Base-by-base conservation (phyloP, 1,140 invertebrate species). In the Sogatella furcifera region DNA sequence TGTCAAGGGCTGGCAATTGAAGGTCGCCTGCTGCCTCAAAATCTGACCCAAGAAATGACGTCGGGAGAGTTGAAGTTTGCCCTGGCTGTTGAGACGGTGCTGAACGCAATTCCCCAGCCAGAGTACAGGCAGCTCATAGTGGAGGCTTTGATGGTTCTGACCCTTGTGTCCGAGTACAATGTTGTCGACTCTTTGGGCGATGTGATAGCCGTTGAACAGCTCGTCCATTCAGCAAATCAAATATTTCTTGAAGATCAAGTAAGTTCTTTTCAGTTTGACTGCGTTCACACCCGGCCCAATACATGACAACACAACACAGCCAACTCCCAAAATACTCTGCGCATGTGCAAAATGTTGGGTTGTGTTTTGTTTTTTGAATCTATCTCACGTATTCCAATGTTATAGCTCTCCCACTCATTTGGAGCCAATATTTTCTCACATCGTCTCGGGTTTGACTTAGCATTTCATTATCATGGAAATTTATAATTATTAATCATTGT, bases 31-130 rank as follows among this genome's bases (percentile, higher is more conserved):
- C 69, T 97, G 22, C 87, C 86, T 55, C 90, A 93, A 69, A 90
- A 86, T 75, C 78, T 97, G 21, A 97, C 94, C 0, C 90, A 93
- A 77, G 94, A 98, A 83, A 99, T 99, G 97, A 99, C 97, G 5
- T 84, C 95, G 0, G 93, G 94, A 34, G 97, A 99, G 74, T 77
- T 99, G 60, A 99, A 99, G 77, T 99, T 99, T 77, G 97, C 97
- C 0, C 74, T 99, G 9, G 91, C 94, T 62, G 95, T 99, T 1
- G 97, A 99, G 75, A 92, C 91, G n/a, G 92, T 97, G 6, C 76
- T 99, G 21, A 99, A 98, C 72, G 86, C 88, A 15, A 97, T 99
- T 66, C 93, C 95, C 0, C 92, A 98, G 73, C 97, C 97, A 9
- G 97, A 99, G 74, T 99, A 98, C 76, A 81, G 97, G 43, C 97